Base-by-base conservation (phyloP, 2,797 vertebrate species). In the Gephyroberyx darwinii region DNA sequence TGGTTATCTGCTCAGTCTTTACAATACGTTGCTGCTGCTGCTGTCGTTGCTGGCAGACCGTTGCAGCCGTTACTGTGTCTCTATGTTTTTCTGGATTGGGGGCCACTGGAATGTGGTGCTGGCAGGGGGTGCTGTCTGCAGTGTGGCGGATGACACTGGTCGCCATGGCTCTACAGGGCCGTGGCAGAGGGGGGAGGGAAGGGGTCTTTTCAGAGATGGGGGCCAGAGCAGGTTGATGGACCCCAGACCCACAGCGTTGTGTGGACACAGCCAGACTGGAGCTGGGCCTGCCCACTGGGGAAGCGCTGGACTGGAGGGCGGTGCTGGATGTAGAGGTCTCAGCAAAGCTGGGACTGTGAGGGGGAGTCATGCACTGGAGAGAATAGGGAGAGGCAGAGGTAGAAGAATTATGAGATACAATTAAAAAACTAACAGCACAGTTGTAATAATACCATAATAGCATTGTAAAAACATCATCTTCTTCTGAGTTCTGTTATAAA, bases 351-450 rank as follows among this genome's bases (percentile, higher is more conserved):
- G 98, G 98, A 84, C 98, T 99, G 89, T 98, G 97, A 3, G 97
- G 98, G 37, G 97, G 98, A 37, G 98, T 99, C 95, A 99, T 99
- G 60, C 97, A 99, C 98, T 99, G 86, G 35, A 89, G 64, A 74
- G 63, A 75, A 16, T 72, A 30, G 30, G 52, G 26, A 37, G 45
- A 77, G 45, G 68, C 20, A 20, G 35, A 17, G 13, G 19, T 37
- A n/a, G 4, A 33, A 30, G 19, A 52, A 58, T 74, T 56, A 75
- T 30, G 22, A 62, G 16, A 52, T 31, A n/a, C 8, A 37, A 20
- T 17, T 54, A 5, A 41, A 50, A 62, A 43, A 13, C 4, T 13
- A 14, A 60, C 5, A 37, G 3, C 19, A 19, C 5, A 20, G 30
- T 61, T 31, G n/a, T 14, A 39, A 2, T 12, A 41, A 9, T 2